Evolutionary conservation across 92 coral and sea anemone genomes (phyloP).

Genomic region (Zoanthus gigantus): DNA sequence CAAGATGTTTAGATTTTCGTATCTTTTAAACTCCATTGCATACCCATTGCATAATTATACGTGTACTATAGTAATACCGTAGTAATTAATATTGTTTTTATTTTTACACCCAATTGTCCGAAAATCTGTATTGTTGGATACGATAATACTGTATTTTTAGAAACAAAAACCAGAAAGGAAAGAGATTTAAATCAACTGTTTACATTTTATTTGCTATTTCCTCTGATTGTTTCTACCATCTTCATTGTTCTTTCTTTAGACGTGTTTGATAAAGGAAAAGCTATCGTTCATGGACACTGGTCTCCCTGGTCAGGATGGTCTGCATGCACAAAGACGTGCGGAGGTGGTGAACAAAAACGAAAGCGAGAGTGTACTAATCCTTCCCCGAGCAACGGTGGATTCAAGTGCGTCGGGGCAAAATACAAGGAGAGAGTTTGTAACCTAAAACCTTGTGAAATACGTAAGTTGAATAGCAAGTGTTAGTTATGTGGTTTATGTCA

Average conservation of each 20-base stretch:
- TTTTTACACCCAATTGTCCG: no score
- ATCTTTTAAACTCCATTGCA: no score
- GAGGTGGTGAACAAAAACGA: slow-evolving; percentile 69
- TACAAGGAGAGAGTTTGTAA: slow-evolving; percentile 65
- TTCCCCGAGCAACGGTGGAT: slow-evolving; percentile 68
- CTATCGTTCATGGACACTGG: slow-evolving; percentile 75
- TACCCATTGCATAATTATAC: no score
- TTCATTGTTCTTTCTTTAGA: background rate
- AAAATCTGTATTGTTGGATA: no score
- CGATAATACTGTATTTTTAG: no score
- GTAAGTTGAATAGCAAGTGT: slow-evolving; percentile 49
- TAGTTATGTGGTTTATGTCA: background rate
- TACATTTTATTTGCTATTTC: background rate
- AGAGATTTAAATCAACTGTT: no score
- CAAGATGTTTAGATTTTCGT: no score
- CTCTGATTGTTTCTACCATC: background rate
- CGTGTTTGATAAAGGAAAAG: slow-evolving; percentile 5
- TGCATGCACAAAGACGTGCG: slow-evolving; percentile 68
- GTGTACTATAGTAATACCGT: no score
- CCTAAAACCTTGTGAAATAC: slow-evolving; percentile 57
- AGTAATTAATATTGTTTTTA: no score
- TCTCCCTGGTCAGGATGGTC: slow-evolving; percentile 80
- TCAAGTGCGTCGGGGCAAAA: slow-evolving; percentile 56
- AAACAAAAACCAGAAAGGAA: no score
- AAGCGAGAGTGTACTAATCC: slow-evolving; percentile 72